Evolutionary conservation across 2,113 vertebrate genomes (phyloP), one percentile per base, ranked within the genome.

Genomic region (Caranx ignobilis): DNA sequence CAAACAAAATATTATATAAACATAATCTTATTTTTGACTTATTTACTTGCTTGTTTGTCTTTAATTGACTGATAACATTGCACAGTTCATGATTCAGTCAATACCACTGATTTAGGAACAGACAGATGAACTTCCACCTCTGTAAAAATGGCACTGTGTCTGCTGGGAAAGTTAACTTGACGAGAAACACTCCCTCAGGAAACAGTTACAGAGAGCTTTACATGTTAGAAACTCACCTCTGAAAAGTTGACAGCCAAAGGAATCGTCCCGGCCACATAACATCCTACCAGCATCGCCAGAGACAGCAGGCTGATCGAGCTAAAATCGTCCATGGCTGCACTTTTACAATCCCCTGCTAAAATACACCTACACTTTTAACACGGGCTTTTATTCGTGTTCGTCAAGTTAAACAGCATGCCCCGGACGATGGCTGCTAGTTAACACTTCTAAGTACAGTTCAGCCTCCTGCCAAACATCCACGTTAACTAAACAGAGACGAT

Each of bases 191-290:
- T 26, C 11, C 10, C n/a, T 13, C 5, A 31, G 15, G 0, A 13
- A 15, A 31, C n/a, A 21, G 3, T 15, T 39, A 8, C 11, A 13
- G 0, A 10, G 45, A 45, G 19, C 1, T 43, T 6, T n/a, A 1
- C 4, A 4, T 26, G n/a, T 26, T 13, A 2, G 1, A 57, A 26
- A 83, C 97, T 96, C 90, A 98, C 98, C 98, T 99, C 98, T 0
- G 98, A 99, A 50, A 99, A 99, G 94, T 98, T 99, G 77, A 99
- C 97, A 10, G 98, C 97, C 83, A 99, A 83, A 5, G 98, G 98
- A 76, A 99, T 98, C 54, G 96, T 99, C 56, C 98, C 98, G 41
- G 98, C 97, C 86, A 99, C 97, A 81, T 99, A 99, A 90, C 98
- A 99, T 68, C 97, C 98, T 50, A 98, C 93, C 93, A 99, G 79